A percentile compares a stretch with the other conserved stretches of the same genome.
These are phyloP conservation scores for Mactromeris polynyma DNA, from an alignment of 2,888 invertebrate genomes.

Conservation along the genomic window DNA sequence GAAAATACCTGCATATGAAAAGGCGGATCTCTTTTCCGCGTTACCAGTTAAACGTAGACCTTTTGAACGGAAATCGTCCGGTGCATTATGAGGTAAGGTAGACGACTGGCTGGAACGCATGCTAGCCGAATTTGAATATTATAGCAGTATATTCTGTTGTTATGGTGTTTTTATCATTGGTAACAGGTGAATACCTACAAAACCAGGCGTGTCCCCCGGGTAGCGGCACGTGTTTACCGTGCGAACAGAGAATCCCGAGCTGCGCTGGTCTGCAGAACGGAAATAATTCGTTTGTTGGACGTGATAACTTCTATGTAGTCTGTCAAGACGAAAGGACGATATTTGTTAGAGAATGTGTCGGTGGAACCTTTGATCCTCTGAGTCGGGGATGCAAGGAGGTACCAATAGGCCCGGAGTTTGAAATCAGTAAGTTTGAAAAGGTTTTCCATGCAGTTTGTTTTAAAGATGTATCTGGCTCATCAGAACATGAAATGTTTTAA, in stretches of 20 bases:
- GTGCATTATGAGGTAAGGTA: too few species aligned
- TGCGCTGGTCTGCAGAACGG: slow-evolving; percentile 66
- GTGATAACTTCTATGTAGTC: slow-evolving; percentile 65
- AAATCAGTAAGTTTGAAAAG: slow-evolving; percentile 53
- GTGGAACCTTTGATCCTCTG: slow-evolving; percentile 54
- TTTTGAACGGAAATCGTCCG: too few species aligned
- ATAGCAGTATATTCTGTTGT: too few species aligned
- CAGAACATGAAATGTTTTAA: too few species aligned
- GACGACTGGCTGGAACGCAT: too few species aligned
- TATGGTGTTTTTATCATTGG: neutral
- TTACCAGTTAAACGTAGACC: too few species aligned
- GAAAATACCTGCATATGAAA: too few species aligned
- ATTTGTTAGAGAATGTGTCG: slow-evolving; percentile 62
- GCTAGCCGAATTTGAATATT: too few species aligned
- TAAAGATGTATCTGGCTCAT: too few species aligned
- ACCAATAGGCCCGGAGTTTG: slow-evolving; percentile 53
- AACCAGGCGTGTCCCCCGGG: slow-evolving; percentile 62
- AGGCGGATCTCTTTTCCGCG: too few species aligned
- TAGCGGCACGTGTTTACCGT: slow-evolving; percentile 65
- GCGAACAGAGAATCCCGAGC: slow-evolving; percentile 72
- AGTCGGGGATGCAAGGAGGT: slow-evolving; percentile 46
- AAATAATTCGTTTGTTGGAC: slow-evolving; percentile 67
- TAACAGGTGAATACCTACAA: slow-evolving; percentile 66
- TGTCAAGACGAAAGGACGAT: slow-evolving; percentile 67
- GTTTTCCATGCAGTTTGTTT: too few species aligned